Base-by-base conservation (phyloP, 2,113 vertebrate species). In the Engraulis encrasicolus region DNA sequence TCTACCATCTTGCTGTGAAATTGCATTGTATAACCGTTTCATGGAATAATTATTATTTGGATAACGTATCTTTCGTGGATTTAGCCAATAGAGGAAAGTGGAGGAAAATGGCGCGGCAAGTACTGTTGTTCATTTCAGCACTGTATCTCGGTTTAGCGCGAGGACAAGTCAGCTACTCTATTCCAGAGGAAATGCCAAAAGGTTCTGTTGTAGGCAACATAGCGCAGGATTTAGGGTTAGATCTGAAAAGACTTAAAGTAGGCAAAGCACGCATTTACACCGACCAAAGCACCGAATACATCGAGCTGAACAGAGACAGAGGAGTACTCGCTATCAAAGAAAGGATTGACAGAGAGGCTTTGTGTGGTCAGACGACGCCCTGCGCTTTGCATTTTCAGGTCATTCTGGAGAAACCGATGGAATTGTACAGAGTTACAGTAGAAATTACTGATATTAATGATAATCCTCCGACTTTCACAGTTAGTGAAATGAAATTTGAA, bases 361-460 rank as follows among this genome's bases (percentile, higher is more conserved):
- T 91, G 0, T 90, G 86, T 61, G 88, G 85, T 49, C 78, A 86
- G 0, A 89, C 92, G 40, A 91, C 94, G 11, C 94, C 93, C 27
- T 97, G 96, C 74, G 90, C 93, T 1, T 79, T 97, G 50, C 92
- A 94, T 91, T 94, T 96, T 88, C 94, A 96, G 87, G 89, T 95
- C 78, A 88, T 96, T 79, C 88, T 95, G 23, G 95, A 96, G 89
- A 94, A 92, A 6, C 96, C 96, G 0, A 93, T 97, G 78, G 94
- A 96, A 84, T 88, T 96, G 50, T 95, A 93, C 71, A 92, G 93
- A 37, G 93, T 95, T 83, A 90, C 94, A 34, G 93, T 96, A 86
- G 95, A 95, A 85, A 92, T 96, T 58, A 91, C 91, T 78, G 96
- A 97, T 85, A 92, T 97, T 86, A 96, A 96, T 90, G 95, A 96